These are phyloP conservation scores for Ailuropoda melanoleuca DNA, from an alignment of 2,113 vertebrate genomes.

Conservation along the genomic window DNA sequence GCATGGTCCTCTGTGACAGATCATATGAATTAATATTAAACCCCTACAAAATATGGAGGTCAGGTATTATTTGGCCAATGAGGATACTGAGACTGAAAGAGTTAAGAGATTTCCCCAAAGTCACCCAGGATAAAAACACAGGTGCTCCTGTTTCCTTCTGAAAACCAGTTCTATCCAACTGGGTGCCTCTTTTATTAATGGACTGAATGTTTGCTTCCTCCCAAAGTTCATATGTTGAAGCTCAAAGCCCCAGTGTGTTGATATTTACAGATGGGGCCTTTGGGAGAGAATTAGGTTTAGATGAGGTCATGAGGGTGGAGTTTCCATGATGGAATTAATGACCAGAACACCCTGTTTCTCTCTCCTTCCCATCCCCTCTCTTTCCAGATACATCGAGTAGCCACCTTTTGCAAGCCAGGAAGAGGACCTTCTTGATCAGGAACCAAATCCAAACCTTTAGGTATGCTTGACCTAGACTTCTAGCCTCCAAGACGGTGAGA, in stretches of 20 bases:
- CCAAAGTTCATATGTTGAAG: not conserved
- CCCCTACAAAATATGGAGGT: not conserved
- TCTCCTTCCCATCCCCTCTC: not conserved
- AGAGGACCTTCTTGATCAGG: not conserved
- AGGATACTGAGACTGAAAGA: not conserved
- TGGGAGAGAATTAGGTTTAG: not conserved
- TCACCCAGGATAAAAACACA: not conserved
- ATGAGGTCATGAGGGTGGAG: not conserved
- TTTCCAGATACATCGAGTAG: not conserved
- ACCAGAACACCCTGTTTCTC: not conserved
- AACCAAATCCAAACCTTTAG: not conserved
- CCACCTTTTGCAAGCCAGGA: not conserved
- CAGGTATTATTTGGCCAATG: not conserved
- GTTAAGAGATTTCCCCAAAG: not conserved
- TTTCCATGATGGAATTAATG: not conserved
- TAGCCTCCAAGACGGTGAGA: not conserved
- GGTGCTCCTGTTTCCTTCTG: not conserved
- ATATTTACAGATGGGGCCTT: not conserved
- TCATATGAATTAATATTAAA: not conserved
- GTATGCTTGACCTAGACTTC: not conserved
- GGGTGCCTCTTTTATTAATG: not conserved
- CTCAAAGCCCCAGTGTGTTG: not conserved
- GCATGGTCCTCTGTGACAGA: not conserved
- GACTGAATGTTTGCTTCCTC: not conserved
- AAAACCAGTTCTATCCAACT: not conserved